A percentile compares a stretch with the other conserved stretches of the same genome.
Conservation (phyloP, 2,797 vertebrate species). For the Coracias cyanogaster region DNA sequence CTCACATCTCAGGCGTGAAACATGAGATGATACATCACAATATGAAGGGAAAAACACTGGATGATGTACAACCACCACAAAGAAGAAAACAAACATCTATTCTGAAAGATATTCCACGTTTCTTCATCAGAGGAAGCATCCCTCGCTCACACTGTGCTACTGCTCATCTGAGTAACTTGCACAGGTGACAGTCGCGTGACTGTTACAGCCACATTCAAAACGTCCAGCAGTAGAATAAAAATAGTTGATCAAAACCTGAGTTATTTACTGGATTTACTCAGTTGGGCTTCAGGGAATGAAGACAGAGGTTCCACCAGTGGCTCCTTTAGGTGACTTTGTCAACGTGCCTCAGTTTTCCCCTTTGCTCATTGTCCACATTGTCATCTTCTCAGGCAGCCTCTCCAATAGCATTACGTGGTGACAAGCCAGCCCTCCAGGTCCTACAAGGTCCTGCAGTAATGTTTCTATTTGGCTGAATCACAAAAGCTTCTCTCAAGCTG, state of each 20-base stretch:
- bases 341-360: background rate
- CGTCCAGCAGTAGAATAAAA: background rate
- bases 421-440: background rate
- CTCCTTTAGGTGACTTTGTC: background rate
- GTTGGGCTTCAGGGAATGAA: background rate
- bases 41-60: constrained; percentile 19
- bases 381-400: background rate
- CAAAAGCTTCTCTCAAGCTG: background rate
- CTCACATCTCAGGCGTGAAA: constrained; percentile 46
- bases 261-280: background rate
- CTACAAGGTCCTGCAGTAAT: background rate
- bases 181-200: rapidly evolving
- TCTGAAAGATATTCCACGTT: background rate
- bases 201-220: background rate
- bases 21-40: constrained; percentile 40
- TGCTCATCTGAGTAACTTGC: background rate
- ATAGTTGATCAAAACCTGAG: background rate
- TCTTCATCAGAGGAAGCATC: background rate
- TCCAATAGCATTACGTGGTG: background rate
- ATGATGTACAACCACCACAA: constrained; percentile 26
- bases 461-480: background rate
- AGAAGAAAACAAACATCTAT: background rate
- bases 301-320: background rate
- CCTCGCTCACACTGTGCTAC: background rate
- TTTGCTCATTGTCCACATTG: background rate